Evolutionary conservation across 2,888 invertebrate genomes (phyloP), one percentile per base, ranked within the genome.

Genomic region (Ornithoptera priamus): DNA sequence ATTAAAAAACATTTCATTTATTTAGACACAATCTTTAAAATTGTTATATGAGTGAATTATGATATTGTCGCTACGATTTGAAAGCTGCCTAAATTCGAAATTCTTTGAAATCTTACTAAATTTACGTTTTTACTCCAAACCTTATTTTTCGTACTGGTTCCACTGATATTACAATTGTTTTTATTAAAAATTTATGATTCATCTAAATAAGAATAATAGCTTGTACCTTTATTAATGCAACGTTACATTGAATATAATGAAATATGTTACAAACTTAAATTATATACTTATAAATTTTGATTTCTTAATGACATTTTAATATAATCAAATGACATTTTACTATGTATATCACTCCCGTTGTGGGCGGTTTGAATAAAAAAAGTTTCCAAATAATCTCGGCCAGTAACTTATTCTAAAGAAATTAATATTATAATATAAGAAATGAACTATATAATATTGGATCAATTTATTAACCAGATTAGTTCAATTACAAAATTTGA

Each of bases 221-320:
- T 61, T 42, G 57, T 61, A 67, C 62, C 59, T 67, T 66, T 67
- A 59, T 62, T 53, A 1, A 59, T 53, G 53, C 24, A 20, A 62
- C 57, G n/a, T 53, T n/a, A 60, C 66, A 67, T 67, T 22, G 53
- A 61, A 61, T 61, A 8, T 46, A 50, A 15, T 53, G 50, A 36
- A 67, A 57, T 62, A 39, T 57, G 22, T 50, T 60, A 30, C 17
- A 61, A 67, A 67, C 36, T 30, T 63, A 10, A 56, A 53, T 36
- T 22, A 36, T 30, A 69, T 46, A 69, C 62, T 46, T 17, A 30
- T 62, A 65, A 71, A 67, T 69, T 69, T 67, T 67, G 67, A 69
- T 67, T 62, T 39, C 42, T 46, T 36, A 53, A 30, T 65, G 53
- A 50, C 53, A 68, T 63, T 60, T 61, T 62, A 59, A 12, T 12